Base-by-base conservation (phyloP, 2,888 invertebrate species). In the Thalpophila matura region DNA sequence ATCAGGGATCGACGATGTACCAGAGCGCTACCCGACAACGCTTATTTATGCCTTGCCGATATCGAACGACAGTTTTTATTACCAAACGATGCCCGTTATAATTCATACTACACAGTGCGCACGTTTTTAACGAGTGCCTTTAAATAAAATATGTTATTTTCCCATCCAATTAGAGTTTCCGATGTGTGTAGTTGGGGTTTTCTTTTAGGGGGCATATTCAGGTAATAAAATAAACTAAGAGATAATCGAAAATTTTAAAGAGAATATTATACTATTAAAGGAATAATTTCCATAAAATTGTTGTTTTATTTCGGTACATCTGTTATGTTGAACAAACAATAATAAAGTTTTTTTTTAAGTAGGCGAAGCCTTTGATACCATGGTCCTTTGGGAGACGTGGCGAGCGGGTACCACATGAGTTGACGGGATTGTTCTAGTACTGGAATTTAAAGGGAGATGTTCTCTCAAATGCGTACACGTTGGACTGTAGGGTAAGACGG, bases 1-100 rank as follows among this genome's bases (percentile, higher is more conserved):
- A 94, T 95, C 94, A 89, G 86, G 81, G 83, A 93, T 94, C 93
- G 88, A 75, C 84, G 84, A 83, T 91, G 92, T 92, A 86, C 85
- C 85, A 66, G 84, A 87, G 86, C 88, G 89, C 89, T 89, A 90
- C 91, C 82, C 90, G 82, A 89, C 91, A 90, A 86, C 81, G 83
- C 78, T 93, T 93, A 94, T 94, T 93, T 94, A 94, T 93, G 90
- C 87, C 82, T 87, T 84, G 79, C 86, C 84, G 92, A 90, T 94
- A 93, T 87, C 89, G 74, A 81, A 80, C 81, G 89, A 90, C 89
- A 87, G 85, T 88, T 91, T 91, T 90, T 91, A 89, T 89, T 89
- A 83, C 83, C 80, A 65, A 69, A 72, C 77, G 59, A 67, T 76
- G 72, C 72, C 81, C 56, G 83, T 84, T 87, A 90, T 91, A 89